phyloP scores from a whole-genome alignment of 1,140 invertebrate species.

The Caerostris extrusa region DNA sequence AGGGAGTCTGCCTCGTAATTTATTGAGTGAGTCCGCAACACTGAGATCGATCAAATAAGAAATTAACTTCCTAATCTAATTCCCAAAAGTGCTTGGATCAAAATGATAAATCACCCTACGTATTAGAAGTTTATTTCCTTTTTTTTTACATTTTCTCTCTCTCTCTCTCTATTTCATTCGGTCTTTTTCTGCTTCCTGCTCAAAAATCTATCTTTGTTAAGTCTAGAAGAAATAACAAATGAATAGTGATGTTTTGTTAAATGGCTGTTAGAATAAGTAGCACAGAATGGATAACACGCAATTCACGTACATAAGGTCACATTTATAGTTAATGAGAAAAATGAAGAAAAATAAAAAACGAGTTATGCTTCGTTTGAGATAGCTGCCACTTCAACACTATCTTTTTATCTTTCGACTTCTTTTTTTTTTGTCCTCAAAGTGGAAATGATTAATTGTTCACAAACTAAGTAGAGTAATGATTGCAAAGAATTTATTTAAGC shows the following conservation, averaged over 20 bases:
- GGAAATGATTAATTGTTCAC: no score
- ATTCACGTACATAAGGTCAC: neutral
- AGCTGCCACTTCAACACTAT: neutral
- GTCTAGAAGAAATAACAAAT: neutral
- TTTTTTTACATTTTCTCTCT: no score
- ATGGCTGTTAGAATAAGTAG: neutral
- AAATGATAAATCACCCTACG: constrained; percentile 3
- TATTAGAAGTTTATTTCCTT: constrained; percentile 3
- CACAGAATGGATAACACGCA: neutral
- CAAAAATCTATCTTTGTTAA: neutral
- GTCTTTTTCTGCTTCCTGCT: neutral
- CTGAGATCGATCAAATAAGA: neutral
- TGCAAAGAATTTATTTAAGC: no score
- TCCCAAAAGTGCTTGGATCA: constrained; percentile 6
- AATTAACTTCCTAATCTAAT: constrained; percentile 33
- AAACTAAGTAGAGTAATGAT: no score
- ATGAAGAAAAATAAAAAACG: neutral
- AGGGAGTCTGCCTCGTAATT: neutral
- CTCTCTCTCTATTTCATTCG: no score
- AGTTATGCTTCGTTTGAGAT: neutral
- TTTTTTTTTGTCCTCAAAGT: no score
- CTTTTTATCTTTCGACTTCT: no score
- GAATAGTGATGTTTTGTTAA: neutral
- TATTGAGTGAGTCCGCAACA: neutral
- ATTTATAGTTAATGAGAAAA: neutral